Evolutionary conservation across 2,797 vertebrate species (phyloP).

Genomic region (Carapus acus): DNA sequence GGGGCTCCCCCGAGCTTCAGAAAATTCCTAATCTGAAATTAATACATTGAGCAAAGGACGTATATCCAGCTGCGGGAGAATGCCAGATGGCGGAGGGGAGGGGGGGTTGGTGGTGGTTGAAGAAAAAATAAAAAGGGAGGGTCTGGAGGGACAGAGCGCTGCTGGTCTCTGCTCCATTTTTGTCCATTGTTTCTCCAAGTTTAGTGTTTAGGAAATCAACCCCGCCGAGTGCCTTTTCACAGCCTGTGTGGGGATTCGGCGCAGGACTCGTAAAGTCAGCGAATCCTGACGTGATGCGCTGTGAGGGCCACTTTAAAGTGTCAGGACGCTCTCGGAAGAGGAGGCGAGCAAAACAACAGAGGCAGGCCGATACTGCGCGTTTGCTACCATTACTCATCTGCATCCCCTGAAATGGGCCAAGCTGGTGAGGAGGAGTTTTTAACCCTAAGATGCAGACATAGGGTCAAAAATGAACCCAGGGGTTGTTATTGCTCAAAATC

Average conservation of each 20-base stretch:
- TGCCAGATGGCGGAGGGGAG: slow-evolving; percentile 20
- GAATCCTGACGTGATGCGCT: slow-evolving; percentile 53
- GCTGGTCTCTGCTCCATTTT: slow-evolving; percentile 40
- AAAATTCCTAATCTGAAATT: slow-evolving; percentile 54
- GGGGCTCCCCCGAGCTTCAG: slow-evolving; percentile 38
- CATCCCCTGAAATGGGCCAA: slow-evolving; percentile 33
- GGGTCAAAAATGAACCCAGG: too few relatives aligned
- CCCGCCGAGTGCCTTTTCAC: slow-evolving; percentile 15
- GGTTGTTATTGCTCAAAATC: too few relatives aligned
- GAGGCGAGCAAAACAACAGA: slow-evolving; percentile 44
- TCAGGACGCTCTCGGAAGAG: slow-evolving; percentile 52
- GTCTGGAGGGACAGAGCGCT: slow-evolving; percentile 28
- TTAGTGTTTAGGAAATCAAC: slow-evolving; percentile 36
- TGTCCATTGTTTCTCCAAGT: slow-evolving; percentile 37
- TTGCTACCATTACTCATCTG: slow-evolving; percentile 44
- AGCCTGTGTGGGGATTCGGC: slow-evolving; percentile 33
- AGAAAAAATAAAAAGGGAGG: too few relatives aligned
- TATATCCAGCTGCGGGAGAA: slow-evolving; percentile 15
- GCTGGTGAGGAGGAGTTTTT: slow-evolving; percentile 28
- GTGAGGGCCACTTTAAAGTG: slow-evolving; percentile 57
- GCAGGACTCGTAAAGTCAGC: slow-evolving; percentile 47
- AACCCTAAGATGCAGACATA: too few relatives aligned
- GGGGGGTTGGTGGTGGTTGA: too few relatives aligned
- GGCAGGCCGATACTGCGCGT: slow-evolving; percentile 24
- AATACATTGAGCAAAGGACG: slow-evolving; percentile 34